Conservation (phyloP, 1,140 invertebrate genomes). For the Tetragonula clypearis region DNA sequence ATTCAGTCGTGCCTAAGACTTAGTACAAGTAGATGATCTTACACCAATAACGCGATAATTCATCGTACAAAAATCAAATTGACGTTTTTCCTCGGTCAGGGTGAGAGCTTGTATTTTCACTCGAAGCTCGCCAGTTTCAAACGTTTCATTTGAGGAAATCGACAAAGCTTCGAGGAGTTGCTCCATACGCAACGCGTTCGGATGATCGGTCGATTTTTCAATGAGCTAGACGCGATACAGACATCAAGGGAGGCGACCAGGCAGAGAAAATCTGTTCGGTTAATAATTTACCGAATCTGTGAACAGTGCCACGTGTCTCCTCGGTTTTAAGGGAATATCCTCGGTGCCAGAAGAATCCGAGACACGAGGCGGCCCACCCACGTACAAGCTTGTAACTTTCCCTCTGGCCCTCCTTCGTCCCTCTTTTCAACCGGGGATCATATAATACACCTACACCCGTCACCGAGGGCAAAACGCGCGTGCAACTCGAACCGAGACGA, state of each 20-base stretch:
- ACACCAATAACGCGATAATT: no score
- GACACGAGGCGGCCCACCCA: slow-evolving; percentile 64
- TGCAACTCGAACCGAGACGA: slow-evolving; percentile 35
- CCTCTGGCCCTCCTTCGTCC: slow-evolving; percentile 9
- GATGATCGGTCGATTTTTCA: neutral
- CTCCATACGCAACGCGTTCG: neutral
- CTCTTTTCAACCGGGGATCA: slow-evolving; percentile 53
- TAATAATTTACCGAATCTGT: slow-evolving; percentile 65
- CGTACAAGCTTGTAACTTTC: slow-evolving; percentile 51
- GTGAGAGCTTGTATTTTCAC: neutral
- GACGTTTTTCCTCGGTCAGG: neutral
- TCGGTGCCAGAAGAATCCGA: slow-evolving; percentile 55
- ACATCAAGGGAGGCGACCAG: slow-evolving; percentile 24
- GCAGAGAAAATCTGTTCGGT: slow-evolving; percentile 27
- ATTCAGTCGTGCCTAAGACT: neutral
- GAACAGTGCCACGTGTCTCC: slow-evolving; percentile 59
- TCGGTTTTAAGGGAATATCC: slow-evolving; percentile 50
- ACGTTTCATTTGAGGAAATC: neutral
- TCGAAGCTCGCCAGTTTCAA: neutral
- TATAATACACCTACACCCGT: slow-evolving; percentile 55
- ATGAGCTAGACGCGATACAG: slow-evolving; percentile 28
- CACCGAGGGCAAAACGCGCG: slow-evolving; percentile 20
- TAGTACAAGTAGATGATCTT: neutral
- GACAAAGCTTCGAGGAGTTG: neutral
- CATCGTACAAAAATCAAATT: no score